Conservation (phyloP, 37 sponge, comb jelly and placozoan species). For the Aplysina aerophoba region DNA sequence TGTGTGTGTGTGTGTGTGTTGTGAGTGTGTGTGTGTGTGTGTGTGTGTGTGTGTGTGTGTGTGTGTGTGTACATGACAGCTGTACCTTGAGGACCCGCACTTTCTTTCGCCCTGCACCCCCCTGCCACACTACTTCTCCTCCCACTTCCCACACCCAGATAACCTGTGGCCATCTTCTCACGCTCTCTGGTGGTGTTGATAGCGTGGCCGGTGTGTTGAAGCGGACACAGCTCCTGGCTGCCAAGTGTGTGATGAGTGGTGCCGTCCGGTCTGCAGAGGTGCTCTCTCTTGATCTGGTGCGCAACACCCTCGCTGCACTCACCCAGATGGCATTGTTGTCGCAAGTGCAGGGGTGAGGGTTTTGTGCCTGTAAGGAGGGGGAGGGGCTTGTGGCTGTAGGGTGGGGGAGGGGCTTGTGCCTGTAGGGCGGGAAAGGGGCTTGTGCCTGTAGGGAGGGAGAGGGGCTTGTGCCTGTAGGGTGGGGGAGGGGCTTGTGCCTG, state of each 20-base stretch:
- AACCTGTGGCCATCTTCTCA: conserved; percentile 63
- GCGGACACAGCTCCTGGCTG: conserved; percentile 62
- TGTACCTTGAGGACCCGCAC: not conserved
- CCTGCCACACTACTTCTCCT: not conserved
- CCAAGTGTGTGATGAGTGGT: conserved; percentile 59
- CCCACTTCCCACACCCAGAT: conserved; percentile 26
- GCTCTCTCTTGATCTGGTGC: conserved; percentile 72
- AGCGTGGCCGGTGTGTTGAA: conserved; percentile 43
- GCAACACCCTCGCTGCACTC: conserved; percentile 73
- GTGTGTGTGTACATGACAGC: too few species aligned
- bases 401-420: not conserved
- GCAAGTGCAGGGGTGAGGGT: conserved; percentile 39
- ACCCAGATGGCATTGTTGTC: conserved; percentile 54
- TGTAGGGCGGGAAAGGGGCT: too few species aligned
- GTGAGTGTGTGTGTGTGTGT: not conserved
- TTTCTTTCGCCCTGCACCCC: not conserved
- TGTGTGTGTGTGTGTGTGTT: not conserved
- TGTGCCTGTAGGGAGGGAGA: too few species aligned
- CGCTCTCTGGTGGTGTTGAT: conserved; percentile 68
- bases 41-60: not conserved
- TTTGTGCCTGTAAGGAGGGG: not conserved
- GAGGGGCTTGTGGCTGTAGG: not conserved
- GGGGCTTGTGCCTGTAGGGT: too few species aligned
- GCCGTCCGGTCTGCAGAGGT: conserved; percentile 25
- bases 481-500: not conserved